A percentile compares a stretch with the other conserved stretches of the same genome.
Evolutionary conservation across 2,113 vertebrate genomes (phyloP).

Genomic region (Silurus glanis): DNA sequence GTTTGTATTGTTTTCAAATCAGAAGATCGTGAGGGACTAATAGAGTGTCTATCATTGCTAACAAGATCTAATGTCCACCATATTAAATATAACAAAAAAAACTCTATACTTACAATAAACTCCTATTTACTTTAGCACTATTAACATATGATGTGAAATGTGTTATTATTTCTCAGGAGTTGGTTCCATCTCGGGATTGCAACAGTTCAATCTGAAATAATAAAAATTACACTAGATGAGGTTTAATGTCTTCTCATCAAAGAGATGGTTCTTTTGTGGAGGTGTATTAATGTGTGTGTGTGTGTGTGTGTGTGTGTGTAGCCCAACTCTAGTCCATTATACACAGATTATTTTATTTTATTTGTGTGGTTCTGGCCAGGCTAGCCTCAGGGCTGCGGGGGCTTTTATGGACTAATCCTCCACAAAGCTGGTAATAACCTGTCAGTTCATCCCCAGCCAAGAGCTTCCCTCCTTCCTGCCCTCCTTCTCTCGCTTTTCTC

Average conservation of each 20-base stretch:
- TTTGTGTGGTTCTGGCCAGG: constrained; percentile 65
- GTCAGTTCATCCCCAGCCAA: constrained; percentile 73
- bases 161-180: not conserved
- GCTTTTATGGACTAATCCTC: constrained; percentile 77
- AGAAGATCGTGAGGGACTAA: not conserved
- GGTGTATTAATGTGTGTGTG: constrained; percentile 17
- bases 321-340: constrained; percentile 57
- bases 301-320: constrained; percentile 37
- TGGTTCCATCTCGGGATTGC: constrained; percentile 62
- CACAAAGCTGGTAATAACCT: constrained; percentile 81
- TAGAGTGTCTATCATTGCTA: not conserved
- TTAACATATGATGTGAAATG: not conserved
- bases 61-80: not conserved
- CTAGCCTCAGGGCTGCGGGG: constrained; percentile 66
- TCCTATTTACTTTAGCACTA: too few relatives aligned
- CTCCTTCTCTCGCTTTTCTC: constrained; percentile 46
- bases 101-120: too few relatives aligned
- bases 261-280: constrained; percentile 46
- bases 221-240: constrained; percentile 67
- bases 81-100: not conserved
- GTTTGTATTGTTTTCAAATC: not conserved
- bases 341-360: constrained; percentile 75
- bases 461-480: constrained; percentile 49
- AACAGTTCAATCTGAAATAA: constrained; percentile 76
- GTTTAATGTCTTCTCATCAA: constrained; percentile 52